phyloP scores from a whole-genome alignment of 1,140 invertebrate species.

The Xylocopa sonorina region DNA sequence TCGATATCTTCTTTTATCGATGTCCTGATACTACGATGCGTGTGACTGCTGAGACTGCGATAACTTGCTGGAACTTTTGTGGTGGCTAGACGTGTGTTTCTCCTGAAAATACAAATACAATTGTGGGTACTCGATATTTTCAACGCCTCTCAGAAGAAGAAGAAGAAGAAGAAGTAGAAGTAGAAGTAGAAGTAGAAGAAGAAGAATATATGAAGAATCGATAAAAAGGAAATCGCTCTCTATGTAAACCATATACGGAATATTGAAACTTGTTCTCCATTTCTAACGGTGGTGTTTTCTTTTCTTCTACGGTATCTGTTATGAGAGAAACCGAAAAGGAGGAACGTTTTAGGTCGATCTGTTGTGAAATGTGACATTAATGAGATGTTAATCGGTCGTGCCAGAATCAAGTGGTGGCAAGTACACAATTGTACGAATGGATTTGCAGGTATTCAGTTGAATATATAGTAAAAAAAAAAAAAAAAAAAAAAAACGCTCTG shows the following conservation, averaged over 20 bases:
- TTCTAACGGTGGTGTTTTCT: neutral
- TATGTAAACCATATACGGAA: too few relatives aligned
- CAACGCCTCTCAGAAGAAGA: neutral
- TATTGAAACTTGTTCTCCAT: neutral
- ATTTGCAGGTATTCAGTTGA: neutral
- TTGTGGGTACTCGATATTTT: conserved; percentile 34
- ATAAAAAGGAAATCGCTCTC: too few relatives aligned
- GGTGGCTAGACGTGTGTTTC: conserved; percentile 72
- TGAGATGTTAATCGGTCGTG: neutral
- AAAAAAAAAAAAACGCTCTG: neutral
- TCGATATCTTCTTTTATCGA: conserved; percentile 33
- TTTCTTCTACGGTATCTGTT: neutral
- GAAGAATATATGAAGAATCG: neutral
- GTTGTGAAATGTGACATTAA: neutral
- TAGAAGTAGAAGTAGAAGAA: too few relatives aligned
- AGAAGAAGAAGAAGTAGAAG: too few relatives aligned
- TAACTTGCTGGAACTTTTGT: conserved; percentile 73
- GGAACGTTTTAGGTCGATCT: neutral
- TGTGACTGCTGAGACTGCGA: conserved; percentile 70
- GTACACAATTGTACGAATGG: neutral
- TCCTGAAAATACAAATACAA: conserved; percentile 73
- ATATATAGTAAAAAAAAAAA: neutral
- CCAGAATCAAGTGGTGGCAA: neutral
- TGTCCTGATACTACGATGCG: conserved; percentile 68
- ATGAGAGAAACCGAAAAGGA: neutral